These are phyloP conservation scores for Aporrectodea caliginosa DNA, from an alignment of 1,140 invertebrate species.

Conservation along the genomic window DNA sequence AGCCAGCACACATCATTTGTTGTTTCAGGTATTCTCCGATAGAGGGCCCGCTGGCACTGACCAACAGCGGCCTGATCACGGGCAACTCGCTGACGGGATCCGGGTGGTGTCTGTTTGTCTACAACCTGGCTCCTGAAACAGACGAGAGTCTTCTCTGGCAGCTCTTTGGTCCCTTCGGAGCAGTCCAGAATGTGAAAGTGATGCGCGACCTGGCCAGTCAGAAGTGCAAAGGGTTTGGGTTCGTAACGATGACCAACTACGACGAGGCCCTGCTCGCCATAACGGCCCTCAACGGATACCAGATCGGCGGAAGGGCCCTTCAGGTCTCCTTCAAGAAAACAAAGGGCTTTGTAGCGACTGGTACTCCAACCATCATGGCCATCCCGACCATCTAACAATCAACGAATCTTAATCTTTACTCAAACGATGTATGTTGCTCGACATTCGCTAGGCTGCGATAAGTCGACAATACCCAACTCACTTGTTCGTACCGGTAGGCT, in stretches of 20 bases:
- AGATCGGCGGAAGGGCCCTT: slow-evolving; percentile 90
- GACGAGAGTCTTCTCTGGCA: slow-evolving; percentile 99
- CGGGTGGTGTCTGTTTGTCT: slow-evolving; percentile 97
- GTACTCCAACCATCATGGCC: slow-evolving; percentile 14
- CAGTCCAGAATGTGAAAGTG: slow-evolving; percentile 94
- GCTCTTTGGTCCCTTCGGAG: slow-evolving; percentile 96
- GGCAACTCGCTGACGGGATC: slow-evolving; percentile 34
- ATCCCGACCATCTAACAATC: slow-evolving; percentile 14
- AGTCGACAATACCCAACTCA: too few species aligned
- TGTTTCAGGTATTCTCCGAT: slow-evolving; percentile 47
- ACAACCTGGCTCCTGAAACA: slow-evolving; percentile 95
- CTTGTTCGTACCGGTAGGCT: too few species aligned
- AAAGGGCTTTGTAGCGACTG: background rate
- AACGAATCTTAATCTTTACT: too few species aligned
- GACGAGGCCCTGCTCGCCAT: slow-evolving; percentile 96
- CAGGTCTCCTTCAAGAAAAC: slow-evolving; percentile 84
- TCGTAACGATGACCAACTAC: slow-evolving; percentile 99
- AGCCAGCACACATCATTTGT: too few species aligned
- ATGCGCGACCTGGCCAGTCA: slow-evolving; percentile 95
- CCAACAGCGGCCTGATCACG: background rate
- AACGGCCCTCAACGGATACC: slow-evolving; percentile 95
- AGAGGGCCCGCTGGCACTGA: slow-evolving; percentile 35
- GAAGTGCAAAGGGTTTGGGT: slow-evolving; percentile 99
- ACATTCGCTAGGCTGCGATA: too few species aligned
- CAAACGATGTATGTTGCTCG: too few species aligned